phyloP scores from a whole-genome alignment of 2,888 invertebrate genomes.

The Teleiodes luculella region DNA sequence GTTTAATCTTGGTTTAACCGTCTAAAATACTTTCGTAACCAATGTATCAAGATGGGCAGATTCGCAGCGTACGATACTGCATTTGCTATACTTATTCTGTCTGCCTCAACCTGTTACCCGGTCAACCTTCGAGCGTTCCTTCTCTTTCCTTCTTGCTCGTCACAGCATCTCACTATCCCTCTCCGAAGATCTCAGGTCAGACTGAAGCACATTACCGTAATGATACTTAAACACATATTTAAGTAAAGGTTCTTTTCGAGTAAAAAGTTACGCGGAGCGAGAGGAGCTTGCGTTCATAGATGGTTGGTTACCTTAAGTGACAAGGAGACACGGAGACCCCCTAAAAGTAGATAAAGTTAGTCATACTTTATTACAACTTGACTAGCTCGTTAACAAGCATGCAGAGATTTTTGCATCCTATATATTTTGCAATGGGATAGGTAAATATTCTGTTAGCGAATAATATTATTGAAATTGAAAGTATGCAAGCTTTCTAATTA shows the following conservation, averaged over 20 bases:
- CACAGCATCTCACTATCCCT: constrained; percentile 36
- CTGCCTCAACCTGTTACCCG: constrained; percentile 74
- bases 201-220: constrained; percentile 69
- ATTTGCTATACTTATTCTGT: constrained; percentile 69
- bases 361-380: too few relatives aligned
- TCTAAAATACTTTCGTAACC: constrained; percentile 28
- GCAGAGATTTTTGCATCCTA: too few relatives aligned
- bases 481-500: too few relatives aligned
- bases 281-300: too few relatives aligned
- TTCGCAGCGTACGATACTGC: constrained; percentile 60
- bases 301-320: too few relatives aligned
- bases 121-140: constrained; percentile 57
- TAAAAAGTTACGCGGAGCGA: too few relatives aligned
- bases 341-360: too few relatives aligned
- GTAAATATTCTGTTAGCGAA: not conserved
- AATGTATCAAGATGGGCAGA: constrained; percentile 53
- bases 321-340: too few relatives aligned
- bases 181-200: constrained; percentile 64
- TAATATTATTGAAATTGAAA: too few relatives aligned
- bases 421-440: too few relatives aligned
- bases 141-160: constrained; percentile 39
- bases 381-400: too few relatives aligned
- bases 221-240: constrained; percentile 74
- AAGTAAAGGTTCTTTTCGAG: too few relatives aligned
- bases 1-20: not conserved